These are phyloP conservation scores for Sminthurides aquaticus DNA, from an alignment of 2,888 invertebrate genomes.

Conservation along the genomic window DNA sequence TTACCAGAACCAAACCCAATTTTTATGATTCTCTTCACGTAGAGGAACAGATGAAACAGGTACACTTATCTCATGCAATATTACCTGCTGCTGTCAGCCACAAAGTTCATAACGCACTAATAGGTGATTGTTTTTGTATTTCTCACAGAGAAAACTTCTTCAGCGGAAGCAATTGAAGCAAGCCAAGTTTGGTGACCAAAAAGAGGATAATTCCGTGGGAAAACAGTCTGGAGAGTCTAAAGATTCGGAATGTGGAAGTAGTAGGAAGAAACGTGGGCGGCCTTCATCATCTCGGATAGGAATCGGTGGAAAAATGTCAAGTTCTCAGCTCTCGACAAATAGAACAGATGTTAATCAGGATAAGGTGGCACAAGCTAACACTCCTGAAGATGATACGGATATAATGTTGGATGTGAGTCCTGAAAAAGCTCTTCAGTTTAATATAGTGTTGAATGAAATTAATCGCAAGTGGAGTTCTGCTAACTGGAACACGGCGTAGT, in stretches of 20 bases:
- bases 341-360: conserved; percentile 1
- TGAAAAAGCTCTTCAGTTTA: conserved; percentile 64
- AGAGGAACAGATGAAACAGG: conserved; percentile 66
- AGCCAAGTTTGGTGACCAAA: conserved; percentile 8
- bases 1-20: conserved; percentile 68
- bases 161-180: conserved; percentile 20
- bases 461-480: conserved; percentile 68
- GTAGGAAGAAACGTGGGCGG: conserved; percentile 14
- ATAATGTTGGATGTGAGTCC: conserved; percentile 52
- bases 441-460: conserved; percentile 67
- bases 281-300: conserved; percentile 20
- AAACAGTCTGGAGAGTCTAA: not conserved
- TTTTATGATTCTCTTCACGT: conserved; percentile 75
- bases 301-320: conserved; percentile 9
- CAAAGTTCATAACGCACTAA: not conserved
- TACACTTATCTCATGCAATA: too few relatives aligned
- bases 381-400: conserved; percentile 51
- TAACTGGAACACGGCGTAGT: conserved; percentile 58
- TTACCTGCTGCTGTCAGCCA: too few relatives aligned
- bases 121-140: too few relatives aligned
- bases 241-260: not conserved
- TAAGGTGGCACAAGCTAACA: not conserved
- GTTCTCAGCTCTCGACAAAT: conserved; percentile 13
- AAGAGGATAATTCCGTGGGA: not conserved
- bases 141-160: conserved; percentile 25